Evolutionary conservation across 2,113 vertebrate genomes (phyloP), one percentile per base, ranked within the genome.

Genomic region (Ceyx cyanopectus): DNA sequence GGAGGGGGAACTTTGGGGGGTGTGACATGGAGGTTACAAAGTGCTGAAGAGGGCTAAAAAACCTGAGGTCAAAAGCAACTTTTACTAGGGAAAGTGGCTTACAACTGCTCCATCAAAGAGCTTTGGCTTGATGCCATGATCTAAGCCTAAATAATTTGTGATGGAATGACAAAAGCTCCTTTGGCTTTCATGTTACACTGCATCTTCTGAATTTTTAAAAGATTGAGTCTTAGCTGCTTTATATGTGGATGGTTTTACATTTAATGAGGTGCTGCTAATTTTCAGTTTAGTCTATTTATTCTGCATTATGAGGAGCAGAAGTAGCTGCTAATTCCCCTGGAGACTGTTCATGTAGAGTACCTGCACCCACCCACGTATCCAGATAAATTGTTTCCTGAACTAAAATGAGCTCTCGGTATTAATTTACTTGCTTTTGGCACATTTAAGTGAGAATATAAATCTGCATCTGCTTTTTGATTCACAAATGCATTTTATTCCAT

Each of bases 371-470:
- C 92, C 90, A 80, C 18, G 0, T 86, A 87, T 75, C 70, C 77
- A 87, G 67, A 89, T 93, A 94, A 94, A 95, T 87, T 76, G 87
- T 91, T 95, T 90, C 85, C 92, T 95, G 93, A 91, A 50, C 89
- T 93, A 68, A 95, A 94, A 78, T 67, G 86, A 90, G 74, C 74
- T 84, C 90, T 95, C 41, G 13, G 83, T 85, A 72, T 91, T 96
- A 85, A 84, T 91, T 94, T 94, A 95, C 95, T 91, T 62, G 90
- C 85, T 86, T 97, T 95, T 92, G 95, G 93, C 90, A 93, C 93
- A 87, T 92, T 97, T 96, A 95, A 96, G 93, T 92, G 84, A 83
- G 93, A 96, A 92, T 97, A 89, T 95, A 95, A 96, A 96, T 96
- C 94, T 96, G 85, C 93, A 96, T 97, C 95, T 12, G 26, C 93